phyloP scores from a whole-genome alignment of 2,888 invertebrate genomes.

The Kryphioiulus occultus region DNA sequence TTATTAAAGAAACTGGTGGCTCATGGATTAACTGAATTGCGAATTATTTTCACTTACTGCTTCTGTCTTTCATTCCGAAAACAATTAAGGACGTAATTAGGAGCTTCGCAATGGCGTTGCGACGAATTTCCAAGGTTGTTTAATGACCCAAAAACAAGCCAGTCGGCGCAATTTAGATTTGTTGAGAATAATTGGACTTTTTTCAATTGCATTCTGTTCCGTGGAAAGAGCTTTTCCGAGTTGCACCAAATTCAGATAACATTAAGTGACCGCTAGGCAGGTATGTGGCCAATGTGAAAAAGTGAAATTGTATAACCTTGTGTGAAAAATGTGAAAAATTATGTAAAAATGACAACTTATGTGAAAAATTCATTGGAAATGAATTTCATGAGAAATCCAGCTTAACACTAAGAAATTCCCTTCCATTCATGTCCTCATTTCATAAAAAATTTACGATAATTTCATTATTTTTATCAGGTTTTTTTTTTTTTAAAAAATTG shows the following conservation, averaged over 20 bases:
- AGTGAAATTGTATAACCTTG: too few relatives aligned
- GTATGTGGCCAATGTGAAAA: background rate
- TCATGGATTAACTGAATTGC: background rate
- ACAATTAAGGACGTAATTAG: constrained; percentile 8
- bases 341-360: too few relatives aligned
- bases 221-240: background rate
- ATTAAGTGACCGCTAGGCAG: background rate
- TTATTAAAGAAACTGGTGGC: background rate
- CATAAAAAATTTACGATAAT: too few relatives aligned
- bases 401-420: too few relatives aligned
- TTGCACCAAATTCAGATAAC: background rate
- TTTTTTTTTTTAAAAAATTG: too few relatives aligned
- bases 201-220: background rate
- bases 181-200: background rate
- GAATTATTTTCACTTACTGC: constrained; percentile 18
- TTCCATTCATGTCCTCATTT: too few relatives aligned
- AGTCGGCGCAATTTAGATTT: constrained; percentile 1
- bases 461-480: too few relatives aligned
- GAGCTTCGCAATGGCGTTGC: background rate
- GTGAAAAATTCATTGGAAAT: too few relatives aligned
- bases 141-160: background rate
- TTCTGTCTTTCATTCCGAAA: constrained; percentile 1
- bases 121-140: background rate
- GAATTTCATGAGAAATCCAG: too few relatives aligned
- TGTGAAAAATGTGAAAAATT: too few relatives aligned